Evolutionary conservation across 37 sponge, comb jelly and placozoan species (phyloP), one percentile per base, ranked within the genome.

Genomic region (Axinella damicornis): DNA sequence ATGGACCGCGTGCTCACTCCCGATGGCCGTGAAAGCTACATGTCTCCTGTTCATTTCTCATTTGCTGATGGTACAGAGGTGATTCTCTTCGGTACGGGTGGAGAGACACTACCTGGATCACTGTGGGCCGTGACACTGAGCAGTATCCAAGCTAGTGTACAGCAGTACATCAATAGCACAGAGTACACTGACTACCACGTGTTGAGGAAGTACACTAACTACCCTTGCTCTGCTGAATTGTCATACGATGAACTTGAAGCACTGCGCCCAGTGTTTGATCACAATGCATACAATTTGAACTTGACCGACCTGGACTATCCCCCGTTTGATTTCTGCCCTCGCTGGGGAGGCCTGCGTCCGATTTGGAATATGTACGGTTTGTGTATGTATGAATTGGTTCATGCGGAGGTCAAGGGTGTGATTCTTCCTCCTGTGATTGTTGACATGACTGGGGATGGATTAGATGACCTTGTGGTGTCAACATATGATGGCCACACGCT

Each of bases 71-170:
- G 55, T 19, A 34, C 40, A 15, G 74, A 90, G n/a, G 57, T 90
- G 37, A 67, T 92, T 19, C 74, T 95, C 28, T 88, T 95, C 85
- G 95, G 95, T 2, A 84, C 91, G 30, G 95, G 95, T n/a, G 92
- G 95, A 13, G 95, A 95, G 78, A 91, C 95, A 22, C 36, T 91
- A 27, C 63, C 58, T 21, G 95, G 95, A 0, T 84, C 89, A 21
- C 57, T 95, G 78, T 95, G 95, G 95, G 95, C 87, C 0, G 27
- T 95, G 16, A 61, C 82, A 20, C 25, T 88, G n/a, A 60, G 69
- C 25, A 93, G 94, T 59, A 37, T 93, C 15, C 54, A 53, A n/a
- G 36, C 31, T 22, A 72, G 62, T 66, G 57, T 90, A 13, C 34
- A 59, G 6, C 20, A 64, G 39, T 67, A 84, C 30, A 70, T 39